These are phyloP conservation scores for Brachionus paranguensis DNA, from an alignment of 1,140 invertebrate species.

Conservation along the genomic window DNA sequence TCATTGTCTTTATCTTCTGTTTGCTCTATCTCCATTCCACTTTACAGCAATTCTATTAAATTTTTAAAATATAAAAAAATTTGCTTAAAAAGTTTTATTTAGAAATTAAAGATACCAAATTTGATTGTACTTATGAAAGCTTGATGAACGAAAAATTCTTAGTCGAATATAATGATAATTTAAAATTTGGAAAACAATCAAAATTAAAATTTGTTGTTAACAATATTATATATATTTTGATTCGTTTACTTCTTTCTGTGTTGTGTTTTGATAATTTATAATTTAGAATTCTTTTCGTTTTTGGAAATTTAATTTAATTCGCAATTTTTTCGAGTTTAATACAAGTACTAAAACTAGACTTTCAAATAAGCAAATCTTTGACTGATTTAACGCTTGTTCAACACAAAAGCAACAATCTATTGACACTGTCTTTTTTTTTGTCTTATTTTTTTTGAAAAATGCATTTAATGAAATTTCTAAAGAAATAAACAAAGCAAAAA, in stretches of 20 bases:
- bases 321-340: slow-evolving; percentile 22
- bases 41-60: not conserved
- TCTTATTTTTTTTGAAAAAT: not conserved
- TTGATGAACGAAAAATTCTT: not conserved
- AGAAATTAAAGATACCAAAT: not conserved
- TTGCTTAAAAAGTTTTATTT: not conserved
- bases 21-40: not conserved
- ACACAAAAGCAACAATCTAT: not conserved
- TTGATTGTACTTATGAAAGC: not conserved
- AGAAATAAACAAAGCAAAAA: not conserved
- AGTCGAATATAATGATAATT: not conserved
- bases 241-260: not conserved
- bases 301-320: slow-evolving; percentile 35
- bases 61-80: not conserved
- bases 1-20: not conserved
- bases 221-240: not conserved
- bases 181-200: not conserved
- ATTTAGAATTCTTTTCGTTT: not conserved
- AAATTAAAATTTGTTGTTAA: not conserved
- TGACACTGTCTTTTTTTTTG: not conserved
- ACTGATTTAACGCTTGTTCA: not conserved
- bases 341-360: not conserved
- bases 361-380: not conserved
- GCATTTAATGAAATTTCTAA: not conserved
- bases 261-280: not conserved